Base-by-base conservation (phyloP, 2,888 invertebrate species). In the Nymphalis c-album region DNA sequence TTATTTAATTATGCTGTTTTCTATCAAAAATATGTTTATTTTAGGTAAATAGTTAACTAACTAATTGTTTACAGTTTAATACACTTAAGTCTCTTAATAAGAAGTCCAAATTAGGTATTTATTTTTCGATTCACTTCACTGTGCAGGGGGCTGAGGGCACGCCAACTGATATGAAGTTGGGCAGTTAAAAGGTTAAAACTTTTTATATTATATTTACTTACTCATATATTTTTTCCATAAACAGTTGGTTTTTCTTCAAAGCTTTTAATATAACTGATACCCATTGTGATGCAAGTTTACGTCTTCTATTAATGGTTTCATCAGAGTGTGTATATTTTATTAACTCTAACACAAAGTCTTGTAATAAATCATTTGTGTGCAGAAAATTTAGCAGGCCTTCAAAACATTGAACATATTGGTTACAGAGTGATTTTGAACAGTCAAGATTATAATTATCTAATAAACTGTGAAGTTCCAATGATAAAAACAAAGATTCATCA, bases 261-360 rank as follows among this genome's bases (percentile, higher is more conserved):
- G 92, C 88, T 65, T 81, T 80, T 57, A 91, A 82, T 73, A 94
- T 91, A 75, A 93, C 86, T 62, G 87, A 88, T 22, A 93, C 81
- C 94, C 94, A 94, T 40, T 93, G 79, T n/a, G 93, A 90, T 72
- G 93, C 92, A 22, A 93, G 79, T 10, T 81, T 76, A 51, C 86
- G 80, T 78, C 80, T 92, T 20, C 82, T 75, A 10, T 75, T 71
- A 35, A 77, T 77, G 63, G 79, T 79, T 59, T 83, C 77, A 65
- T 79, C 78, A 64, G 79, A 77, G 71, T 91, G 81, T 26, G 91
- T 85, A 55, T 93, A 75, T 69, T 86, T 80, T 31, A 93, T 81
- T 16, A 94, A 81, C 62, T 85, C 87, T 71, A 90, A 64, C 59
- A 93, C 79, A 66, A 95, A 86, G 10, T 86, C 79, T 61, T 91